A percentile compares a stretch with the other conserved stretches of the same genome.
Conservation (phyloP, 2,113 vertebrate genomes). For the Apteryx mantelli region DNA sequence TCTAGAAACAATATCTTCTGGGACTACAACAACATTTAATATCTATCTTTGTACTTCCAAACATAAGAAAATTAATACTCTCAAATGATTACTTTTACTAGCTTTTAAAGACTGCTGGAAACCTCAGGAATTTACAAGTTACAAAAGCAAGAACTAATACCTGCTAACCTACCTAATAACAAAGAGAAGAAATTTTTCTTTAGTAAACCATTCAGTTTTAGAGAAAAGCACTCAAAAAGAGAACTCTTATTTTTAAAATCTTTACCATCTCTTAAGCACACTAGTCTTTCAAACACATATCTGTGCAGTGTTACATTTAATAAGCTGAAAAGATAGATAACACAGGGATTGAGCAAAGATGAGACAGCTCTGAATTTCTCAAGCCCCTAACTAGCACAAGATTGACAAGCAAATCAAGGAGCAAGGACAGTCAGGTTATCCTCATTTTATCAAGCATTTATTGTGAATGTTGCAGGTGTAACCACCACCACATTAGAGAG, state of each 20-base stretch:
- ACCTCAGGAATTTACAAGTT: background rate
- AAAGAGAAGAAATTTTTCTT: background rate
- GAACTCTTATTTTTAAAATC: background rate
- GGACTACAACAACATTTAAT: background rate
- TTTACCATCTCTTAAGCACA: background rate
- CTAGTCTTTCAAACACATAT: background rate
- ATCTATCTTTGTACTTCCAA: background rate
- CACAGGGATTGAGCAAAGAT: accelerated
- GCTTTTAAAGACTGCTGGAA: background rate
- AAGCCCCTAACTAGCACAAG: background rate
- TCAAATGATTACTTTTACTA: background rate
- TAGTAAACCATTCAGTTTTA: background rate
- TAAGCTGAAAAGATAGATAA: background rate
- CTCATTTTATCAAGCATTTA: background rate
- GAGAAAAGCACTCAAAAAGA: background rate
- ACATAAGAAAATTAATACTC: background rate
- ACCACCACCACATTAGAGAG: background rate
- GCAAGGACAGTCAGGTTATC: background rate
- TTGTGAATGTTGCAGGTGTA: background rate
- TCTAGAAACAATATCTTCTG: background rate
- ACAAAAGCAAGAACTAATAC: background rate
- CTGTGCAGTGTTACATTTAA: background rate
- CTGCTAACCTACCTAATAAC: background rate
- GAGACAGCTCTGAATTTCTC: background rate
- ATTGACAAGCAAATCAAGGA: background rate